Base-by-base conservation (phyloP, 2,113 vertebrate species). In the Brachyhypopomus gauderio region DNA sequence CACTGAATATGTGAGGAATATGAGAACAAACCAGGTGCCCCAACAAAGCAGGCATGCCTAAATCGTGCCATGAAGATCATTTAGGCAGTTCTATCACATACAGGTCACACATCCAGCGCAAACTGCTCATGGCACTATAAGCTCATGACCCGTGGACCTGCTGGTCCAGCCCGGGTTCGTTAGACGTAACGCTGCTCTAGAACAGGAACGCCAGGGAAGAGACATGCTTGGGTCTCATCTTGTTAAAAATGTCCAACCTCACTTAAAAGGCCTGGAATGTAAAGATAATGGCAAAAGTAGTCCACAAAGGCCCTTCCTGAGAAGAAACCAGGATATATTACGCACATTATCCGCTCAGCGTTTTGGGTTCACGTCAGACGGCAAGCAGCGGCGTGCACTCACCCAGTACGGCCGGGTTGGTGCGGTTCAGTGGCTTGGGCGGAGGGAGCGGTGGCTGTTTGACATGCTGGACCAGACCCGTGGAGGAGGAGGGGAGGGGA, bases 361-460 rank as follows among this genome's bases (percentile, higher is more conserved):
- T 64, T 72, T 73, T 38, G 64, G n/a, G 79, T 75, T 75, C 63
- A 20, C 58, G 6, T 63, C 48, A 56, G 22, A 81, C 52, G 41
- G 19, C 6, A 38, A 38, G 41, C 25, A 63, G 27, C 72, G 59
- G 75, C 36, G 17, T 78, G 30, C 66, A 93, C 96, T 95, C 87
- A 99, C 97, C 97, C 85, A 98, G 90, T 64, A 97, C 88, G 62
- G 89, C 66, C 0, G 96, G 90, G 79, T 92, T 98, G 93, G 92
- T 93, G 86, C 98, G 95, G 90, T 97, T 97, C 85, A 93, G 34
- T 0, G 98, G 98, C 82, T 99, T 99, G 85, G 98, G 98, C 25
- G 97, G 97, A 62, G 98, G 98, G 38, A 95, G 0, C 0, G 98
- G 98, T 0, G 98, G 97, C 84, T 98, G 97, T 88, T 97, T 98